These are phyloP conservation scores for Zoanthus sociatus DNA, from an alignment of 92 coral and sea anemone species.

Conservation along the genomic window DNA sequence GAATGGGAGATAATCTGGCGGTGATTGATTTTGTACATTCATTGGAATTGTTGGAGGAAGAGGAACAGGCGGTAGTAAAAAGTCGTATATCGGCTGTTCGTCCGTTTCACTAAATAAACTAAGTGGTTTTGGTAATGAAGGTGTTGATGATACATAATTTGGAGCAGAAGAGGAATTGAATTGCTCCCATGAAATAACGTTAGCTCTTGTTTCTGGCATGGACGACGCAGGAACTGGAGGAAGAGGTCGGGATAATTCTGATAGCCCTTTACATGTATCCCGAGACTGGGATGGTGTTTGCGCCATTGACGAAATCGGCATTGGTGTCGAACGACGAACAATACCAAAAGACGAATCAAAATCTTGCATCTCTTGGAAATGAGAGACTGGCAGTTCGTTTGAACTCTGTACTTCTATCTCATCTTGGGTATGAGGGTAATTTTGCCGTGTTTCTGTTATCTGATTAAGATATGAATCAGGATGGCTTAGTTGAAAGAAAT, in stretches of 20 bases:
- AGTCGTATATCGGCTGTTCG: slow-evolving; percentile 36
- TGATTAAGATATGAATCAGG: slow-evolving; percentile 2
- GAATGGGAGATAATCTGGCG: slow-evolving; percentile 10
- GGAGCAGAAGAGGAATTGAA: background rate
- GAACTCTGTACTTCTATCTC: background rate
- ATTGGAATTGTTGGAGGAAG: slow-evolving; percentile 34
- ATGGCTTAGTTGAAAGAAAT: background rate
- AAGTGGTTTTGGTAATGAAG: background rate
- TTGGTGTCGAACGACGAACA: background rate
- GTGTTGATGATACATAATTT: background rate
- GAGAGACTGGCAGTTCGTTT: background rate
- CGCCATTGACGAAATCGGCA: background rate
- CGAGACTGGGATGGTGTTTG: background rate
- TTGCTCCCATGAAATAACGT: background rate
- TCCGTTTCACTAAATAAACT: background rate
- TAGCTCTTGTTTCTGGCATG: background rate
- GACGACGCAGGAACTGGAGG: slow-evolving; percentile 24
- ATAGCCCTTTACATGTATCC: background rate
- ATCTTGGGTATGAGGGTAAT: background rate
- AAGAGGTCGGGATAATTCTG: slow-evolving; percentile 8
- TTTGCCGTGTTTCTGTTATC: background rate
- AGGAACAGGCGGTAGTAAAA: slow-evolving; percentile 26
- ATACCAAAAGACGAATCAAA: background rate
- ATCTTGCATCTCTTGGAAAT: background rate
- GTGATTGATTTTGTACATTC: background rate